These are phyloP conservation scores for Euzophera pinguis DNA, from an alignment of 2,888 invertebrate genomes.

Conservation along the genomic window DNA sequence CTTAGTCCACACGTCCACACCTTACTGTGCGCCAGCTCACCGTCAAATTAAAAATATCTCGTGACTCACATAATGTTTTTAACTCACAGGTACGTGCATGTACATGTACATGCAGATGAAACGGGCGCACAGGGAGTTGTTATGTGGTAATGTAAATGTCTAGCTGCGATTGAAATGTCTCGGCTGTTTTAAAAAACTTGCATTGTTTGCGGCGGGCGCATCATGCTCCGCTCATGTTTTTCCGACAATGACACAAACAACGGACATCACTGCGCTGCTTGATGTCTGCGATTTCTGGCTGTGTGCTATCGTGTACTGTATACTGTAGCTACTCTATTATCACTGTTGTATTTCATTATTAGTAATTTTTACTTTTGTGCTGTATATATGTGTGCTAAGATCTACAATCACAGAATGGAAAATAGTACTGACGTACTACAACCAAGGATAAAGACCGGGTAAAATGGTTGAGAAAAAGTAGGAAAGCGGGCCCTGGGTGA, in stretches of 20 bases:
- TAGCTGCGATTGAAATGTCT: constrained; percentile 42
- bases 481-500: too few species aligned
- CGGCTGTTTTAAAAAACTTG: constrained; percentile 55
- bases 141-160: constrained; percentile 38
- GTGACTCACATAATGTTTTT: constrained; percentile 36
- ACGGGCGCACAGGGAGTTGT: constrained; percentile 26
- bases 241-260: constrained; percentile 50
- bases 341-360: background rate
- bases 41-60: constrained; percentile 15
- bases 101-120: constrained; percentile 30
- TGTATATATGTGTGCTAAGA: too few species aligned
- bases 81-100: constrained; percentile 47
- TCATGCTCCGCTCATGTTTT: constrained; percentile 51
- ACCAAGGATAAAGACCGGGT: too few species aligned
- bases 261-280: constrained; percentile 29
- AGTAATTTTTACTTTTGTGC: too few species aligned
- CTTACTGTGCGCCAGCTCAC: background rate
- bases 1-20: background rate
- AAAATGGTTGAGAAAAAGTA: too few species aligned
- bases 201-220: constrained; percentile 51
- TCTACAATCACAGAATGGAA: too few species aligned
- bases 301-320: background rate
- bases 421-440: too few species aligned
- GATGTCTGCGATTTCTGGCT: background rate
- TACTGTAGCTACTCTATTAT: background rate